phyloP scores from a whole-genome alignment of 2,797 vertebrate genomes.

The Lutjanus campechanus region DNA sequence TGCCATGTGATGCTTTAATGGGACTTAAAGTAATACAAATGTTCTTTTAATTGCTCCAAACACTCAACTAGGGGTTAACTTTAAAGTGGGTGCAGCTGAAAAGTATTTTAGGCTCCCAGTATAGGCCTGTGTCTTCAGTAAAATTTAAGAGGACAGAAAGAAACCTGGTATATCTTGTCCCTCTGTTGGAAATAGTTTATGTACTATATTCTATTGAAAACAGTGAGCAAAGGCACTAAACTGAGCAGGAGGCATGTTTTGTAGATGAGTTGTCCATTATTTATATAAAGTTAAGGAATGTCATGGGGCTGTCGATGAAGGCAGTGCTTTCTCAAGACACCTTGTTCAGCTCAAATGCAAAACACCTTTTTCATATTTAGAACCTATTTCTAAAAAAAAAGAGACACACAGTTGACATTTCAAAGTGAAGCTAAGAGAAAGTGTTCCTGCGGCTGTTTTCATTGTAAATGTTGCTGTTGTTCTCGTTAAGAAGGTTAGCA shows the following conservation, averaged over 20 bases:
- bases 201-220: neutral
- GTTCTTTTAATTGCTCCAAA: conserved; percentile 48
- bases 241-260: too few relatives aligned
- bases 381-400: too few relatives aligned
- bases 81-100: conserved; percentile 5
- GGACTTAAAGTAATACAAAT: conserved; percentile 40
- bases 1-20: conserved; percentile 50
- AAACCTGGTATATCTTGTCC: neutral
- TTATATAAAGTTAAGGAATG: neutral
- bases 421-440: too few relatives aligned
- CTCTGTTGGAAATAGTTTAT: neutral
- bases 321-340: neutral
- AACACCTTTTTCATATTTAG: too few relatives aligned
- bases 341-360: too few relatives aligned
- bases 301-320: neutral
- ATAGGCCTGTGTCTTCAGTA: too few relatives aligned
- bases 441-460: too few relatives aligned
- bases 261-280: neutral
- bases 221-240: neutral
- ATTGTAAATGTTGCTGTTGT: too few relatives aligned
- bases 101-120: too few relatives aligned
- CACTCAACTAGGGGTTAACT: conserved; percentile 16
- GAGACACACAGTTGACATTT: neutral
- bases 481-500: too few relatives aligned
- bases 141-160: neutral